Conservation (phyloP, 2,113 vertebrate species). For the Urocynchramus pylzowi region DNA sequence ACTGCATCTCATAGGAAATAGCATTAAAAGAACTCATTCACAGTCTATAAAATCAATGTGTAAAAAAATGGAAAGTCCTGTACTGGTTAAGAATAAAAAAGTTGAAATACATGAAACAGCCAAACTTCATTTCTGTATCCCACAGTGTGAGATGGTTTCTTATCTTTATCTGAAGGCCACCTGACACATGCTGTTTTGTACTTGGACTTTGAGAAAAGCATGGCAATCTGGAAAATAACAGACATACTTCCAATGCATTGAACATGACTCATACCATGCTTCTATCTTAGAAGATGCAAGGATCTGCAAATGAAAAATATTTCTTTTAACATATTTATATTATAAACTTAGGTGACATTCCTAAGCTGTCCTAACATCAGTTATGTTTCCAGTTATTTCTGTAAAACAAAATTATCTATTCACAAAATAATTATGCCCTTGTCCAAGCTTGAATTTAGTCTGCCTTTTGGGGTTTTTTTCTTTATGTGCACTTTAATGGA, state of each 20-base stretch:
- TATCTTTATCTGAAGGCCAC: not conserved
- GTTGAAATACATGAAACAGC: not conserved
- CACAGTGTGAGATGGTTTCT: not conserved
- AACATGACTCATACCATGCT: not conserved
- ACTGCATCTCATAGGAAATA: not conserved
- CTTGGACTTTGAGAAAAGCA: not conserved
- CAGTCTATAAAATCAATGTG: not conserved
- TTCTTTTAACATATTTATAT: slow-evolving; percentile 38
- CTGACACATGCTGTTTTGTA: not conserved
- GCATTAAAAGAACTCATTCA: not conserved
- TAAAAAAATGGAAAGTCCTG: not conserved
- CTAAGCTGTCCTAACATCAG: not conserved
- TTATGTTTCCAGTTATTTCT: not conserved
- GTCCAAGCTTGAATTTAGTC: not conserved
- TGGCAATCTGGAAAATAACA: not conserved
- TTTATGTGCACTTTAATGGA: not conserved
- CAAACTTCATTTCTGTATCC: not conserved
- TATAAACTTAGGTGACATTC: not conserved
- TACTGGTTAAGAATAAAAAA: not conserved
- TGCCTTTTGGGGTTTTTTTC: not conserved
- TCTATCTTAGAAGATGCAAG: not conserved
- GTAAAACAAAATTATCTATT: not conserved
- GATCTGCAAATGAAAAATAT: slow-evolving; percentile 11
- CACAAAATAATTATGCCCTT: not conserved
- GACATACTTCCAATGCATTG: not conserved